A percentile compares a stretch with the other conserved stretches of the same genome.
Conservation (phyloP, 2,797 vertebrate genomes). For the Betta splendens region DNA sequence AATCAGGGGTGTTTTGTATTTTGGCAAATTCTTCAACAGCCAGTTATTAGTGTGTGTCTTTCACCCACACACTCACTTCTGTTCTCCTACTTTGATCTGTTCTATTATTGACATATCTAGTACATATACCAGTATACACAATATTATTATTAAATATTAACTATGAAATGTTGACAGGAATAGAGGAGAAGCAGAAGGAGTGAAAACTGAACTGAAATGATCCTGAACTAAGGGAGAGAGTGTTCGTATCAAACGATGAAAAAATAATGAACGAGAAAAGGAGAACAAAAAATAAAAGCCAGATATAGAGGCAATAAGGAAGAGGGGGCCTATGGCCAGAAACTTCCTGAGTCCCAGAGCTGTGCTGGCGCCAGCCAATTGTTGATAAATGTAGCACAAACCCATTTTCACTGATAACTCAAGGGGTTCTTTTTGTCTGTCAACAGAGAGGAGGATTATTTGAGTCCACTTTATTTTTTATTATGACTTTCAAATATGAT, state of each 20-base stretch:
- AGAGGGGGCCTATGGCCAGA: not conserved
- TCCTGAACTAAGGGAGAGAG: not conserved
- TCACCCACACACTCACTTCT: not conserved
- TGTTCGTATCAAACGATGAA: not conserved
- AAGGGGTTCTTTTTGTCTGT: constrained; percentile 1
- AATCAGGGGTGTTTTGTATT: constrained; percentile 3
- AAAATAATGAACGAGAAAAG: not conserved
- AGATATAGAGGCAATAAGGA: not conserved
- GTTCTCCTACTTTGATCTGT: not conserved
- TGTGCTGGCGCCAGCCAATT: constrained; percentile 15
- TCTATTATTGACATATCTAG: constrained; percentile 16
- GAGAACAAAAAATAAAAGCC: constrained; percentile 1
- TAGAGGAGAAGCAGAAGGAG: not conserved
- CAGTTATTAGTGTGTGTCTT: too few relatives aligned
- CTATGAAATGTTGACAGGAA: too few relatives aligned
- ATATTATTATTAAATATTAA: constrained; percentile 21
- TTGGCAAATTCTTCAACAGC: too few relatives aligned
- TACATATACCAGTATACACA: not conserved
- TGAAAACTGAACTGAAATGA: not conserved
- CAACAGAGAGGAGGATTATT: not conserved
- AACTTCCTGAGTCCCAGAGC: constrained; percentile 5
- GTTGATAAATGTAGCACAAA: constrained; percentile 18
- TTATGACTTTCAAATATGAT: too few relatives aligned
- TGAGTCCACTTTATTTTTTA: not conserved
- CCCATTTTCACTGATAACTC: constrained; percentile 19